A percentile compares a stretch with the other conserved stretches of the same genome.
phyloP scores from a whole-genome alignment of 2,888 invertebrate genomes.

The Agrotis puta region DNA sequence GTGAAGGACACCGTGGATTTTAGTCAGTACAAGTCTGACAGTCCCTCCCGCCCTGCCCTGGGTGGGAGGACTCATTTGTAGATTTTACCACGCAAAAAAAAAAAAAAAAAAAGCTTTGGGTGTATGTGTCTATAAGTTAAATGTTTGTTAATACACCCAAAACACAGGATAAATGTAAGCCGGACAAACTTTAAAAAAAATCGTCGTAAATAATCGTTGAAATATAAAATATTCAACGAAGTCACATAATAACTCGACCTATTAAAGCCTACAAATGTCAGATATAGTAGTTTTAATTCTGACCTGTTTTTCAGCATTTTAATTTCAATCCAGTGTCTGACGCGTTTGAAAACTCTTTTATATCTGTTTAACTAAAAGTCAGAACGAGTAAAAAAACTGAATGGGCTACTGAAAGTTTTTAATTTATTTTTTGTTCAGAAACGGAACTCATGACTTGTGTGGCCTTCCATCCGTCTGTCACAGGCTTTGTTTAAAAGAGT shows the following conservation, averaged over 20 bases:
- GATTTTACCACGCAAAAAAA: too few species aligned
- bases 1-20: too few species aligned
- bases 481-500: constrained; percentile 46
- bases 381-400: constrained; percentile 35
- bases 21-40: too few species aligned
- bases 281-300: constrained; percentile 19
- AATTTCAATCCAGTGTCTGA: constrained; percentile 36
- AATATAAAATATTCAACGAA: neutral
- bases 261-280: constrained; percentile 19
- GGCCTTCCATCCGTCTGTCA: constrained; percentile 47
- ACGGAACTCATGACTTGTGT: constrained; percentile 50
- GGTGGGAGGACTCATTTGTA: too few species aligned
- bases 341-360: constrained; percentile 40
- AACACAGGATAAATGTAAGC: too few species aligned
- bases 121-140: too few species aligned
- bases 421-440: constrained; percentile 44
- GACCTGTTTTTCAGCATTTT: constrained; percentile 22
- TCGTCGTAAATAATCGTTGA: neutral
- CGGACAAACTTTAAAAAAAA: too few species aligned
- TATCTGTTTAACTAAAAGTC: constrained; percentile 40
- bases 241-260: constrained; percentile 13
- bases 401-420: constrained; percentile 40
- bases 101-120: too few species aligned
- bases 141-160: too few species aligned
- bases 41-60: too few species aligned